These are phyloP conservation scores for Mergus octosetaceus DNA, from an alignment of 2,797 vertebrate genomes.

Conservation along the genomic window DNA sequence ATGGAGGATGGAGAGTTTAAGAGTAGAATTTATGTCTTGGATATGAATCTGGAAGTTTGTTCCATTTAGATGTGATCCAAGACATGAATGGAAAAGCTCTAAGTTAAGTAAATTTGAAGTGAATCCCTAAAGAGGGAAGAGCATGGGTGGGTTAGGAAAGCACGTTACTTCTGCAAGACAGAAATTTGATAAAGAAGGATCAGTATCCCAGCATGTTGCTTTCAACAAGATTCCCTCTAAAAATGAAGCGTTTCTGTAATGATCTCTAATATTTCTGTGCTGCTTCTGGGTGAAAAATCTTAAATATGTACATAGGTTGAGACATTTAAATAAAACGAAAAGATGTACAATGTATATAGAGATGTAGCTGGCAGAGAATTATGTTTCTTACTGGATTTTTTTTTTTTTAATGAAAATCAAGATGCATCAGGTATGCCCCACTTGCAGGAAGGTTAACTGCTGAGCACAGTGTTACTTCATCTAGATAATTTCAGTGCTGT, in stretches of 20 bases:
- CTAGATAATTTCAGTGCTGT: background rate
- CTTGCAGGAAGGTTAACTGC: background rate
- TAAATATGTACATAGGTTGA: background rate
- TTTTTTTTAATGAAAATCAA: background rate
- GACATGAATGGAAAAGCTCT: background rate
- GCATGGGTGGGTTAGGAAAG: background rate
- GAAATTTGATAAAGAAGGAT: constrained; percentile 3
- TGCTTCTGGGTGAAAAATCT: background rate
- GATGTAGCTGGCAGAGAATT: background rate
- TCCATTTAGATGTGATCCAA: background rate
- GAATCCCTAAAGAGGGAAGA: background rate
- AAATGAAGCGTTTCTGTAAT: background rate
- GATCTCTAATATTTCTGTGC: background rate
- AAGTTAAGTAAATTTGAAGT: background rate
- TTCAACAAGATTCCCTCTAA: background rate
- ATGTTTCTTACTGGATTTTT: background rate
- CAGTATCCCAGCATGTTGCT: background rate
- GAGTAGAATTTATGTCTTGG: background rate
- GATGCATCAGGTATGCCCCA: background rate
- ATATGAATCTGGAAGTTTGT: background rate
- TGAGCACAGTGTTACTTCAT: background rate
- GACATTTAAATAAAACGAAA: background rate
- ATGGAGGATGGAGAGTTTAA: background rate
- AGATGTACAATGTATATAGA: background rate
- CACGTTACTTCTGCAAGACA: background rate